Evolutionary conservation across 2,888 invertebrate genomes (phyloP).

Genomic region (Embidobia sp.): DNA sequence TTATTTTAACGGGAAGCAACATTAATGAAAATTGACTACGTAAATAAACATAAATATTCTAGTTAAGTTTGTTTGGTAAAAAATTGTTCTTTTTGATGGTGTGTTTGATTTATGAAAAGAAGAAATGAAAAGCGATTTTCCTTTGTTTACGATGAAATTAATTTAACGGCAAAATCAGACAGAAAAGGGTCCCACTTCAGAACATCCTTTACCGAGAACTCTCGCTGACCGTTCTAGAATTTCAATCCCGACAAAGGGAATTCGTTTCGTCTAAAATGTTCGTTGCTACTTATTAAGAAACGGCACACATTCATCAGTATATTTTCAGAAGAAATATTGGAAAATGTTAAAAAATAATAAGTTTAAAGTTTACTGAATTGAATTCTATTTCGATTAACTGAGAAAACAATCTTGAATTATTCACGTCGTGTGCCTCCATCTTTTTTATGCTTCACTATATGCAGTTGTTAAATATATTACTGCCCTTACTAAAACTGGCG

Average conservation of each 20-base stretch:
- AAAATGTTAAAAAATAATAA: not conserved
- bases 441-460: too few relatives aligned
- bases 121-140: constrained; percentile 10
- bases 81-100: not conserved
- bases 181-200: constrained; percentile 29
- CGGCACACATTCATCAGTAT: constrained; percentile 13
- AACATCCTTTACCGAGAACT: constrained; percentile 50
- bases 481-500: too few relatives aligned
- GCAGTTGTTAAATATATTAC: too few relatives aligned
- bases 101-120: constrained; percentile 1
- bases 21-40: too few relatives aligned
- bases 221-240: constrained; percentile 50
- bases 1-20: too few relatives aligned
- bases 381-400: too few relatives aligned
- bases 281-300: constrained; percentile 54
- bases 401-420: too few relatives aligned
- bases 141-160: constrained; percentile 51
- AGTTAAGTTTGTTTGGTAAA: too few relatives aligned
- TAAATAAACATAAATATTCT: too few relatives aligned
- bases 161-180: constrained; percentile 47
- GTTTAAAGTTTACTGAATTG: too few relatives aligned
- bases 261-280: constrained; percentile 47
- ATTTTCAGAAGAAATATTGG: not conserved
- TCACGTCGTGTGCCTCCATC: too few relatives aligned
- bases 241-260: constrained; percentile 57